Conservation (phyloP, 2,888 invertebrate genomes). For the Brenthis hecate region DNA sequence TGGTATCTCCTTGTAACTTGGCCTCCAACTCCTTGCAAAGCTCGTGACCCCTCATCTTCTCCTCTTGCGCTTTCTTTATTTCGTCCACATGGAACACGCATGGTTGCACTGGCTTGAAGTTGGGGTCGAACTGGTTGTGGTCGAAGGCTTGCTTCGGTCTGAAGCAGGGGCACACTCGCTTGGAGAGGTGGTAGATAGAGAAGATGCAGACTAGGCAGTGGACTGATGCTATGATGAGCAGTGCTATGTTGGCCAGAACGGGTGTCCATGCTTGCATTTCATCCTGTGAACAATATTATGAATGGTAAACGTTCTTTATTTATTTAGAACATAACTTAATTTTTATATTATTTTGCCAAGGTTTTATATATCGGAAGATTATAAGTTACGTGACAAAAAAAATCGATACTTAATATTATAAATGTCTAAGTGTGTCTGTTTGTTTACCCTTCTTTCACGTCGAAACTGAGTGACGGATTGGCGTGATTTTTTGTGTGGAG, state of each 20-base stretch:
- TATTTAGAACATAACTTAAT: no score
- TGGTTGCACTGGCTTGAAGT: constrained; percentile 59
- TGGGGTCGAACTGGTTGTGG: constrained; percentile 79
- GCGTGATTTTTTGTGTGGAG: no score
- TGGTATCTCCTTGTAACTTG: constrained; percentile 63
- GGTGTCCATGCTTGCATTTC: constrained; percentile 83
- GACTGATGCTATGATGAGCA: constrained; percentile 81
- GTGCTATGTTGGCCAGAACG: constrained; percentile 83
- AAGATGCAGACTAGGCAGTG: constrained; percentile 82
- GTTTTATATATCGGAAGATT: no score
- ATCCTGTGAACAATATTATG: constrained; percentile 54
- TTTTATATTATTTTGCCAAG: no score
- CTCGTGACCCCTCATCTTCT: constrained; percentile 57
- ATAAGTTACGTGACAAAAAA: no score
- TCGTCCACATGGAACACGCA: constrained; percentile 71
- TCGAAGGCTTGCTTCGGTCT: constrained; percentile 71
- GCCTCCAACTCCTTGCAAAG: constrained; percentile 69
- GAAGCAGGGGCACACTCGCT: constrained; percentile 82
- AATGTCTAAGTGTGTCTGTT: no score
- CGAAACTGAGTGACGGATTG: no score
- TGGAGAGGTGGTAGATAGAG: constrained; percentile 79
- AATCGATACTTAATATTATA: no score
- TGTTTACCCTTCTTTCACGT: no score
- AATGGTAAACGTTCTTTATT: no score
- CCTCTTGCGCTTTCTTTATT: constrained; percentile 56